A percentile compares a stretch with the other conserved stretches of the same genome.
These are phyloP conservation scores for Euwallacea similis DNA, from an alignment of 1,140 invertebrate species.

Conservation along the genomic window DNA sequence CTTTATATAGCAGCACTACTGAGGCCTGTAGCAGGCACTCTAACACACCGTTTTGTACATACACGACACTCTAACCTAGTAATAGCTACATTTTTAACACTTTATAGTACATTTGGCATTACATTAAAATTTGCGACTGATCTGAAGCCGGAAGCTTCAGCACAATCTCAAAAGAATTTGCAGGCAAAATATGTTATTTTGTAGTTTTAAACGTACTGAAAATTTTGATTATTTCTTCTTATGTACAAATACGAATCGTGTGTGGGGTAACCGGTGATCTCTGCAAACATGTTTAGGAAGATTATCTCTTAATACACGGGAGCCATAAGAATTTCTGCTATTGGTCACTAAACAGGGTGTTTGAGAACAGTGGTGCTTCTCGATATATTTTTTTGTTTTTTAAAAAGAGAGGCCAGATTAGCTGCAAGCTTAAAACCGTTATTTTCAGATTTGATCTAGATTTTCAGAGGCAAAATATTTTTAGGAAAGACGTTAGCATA, in stretches of 20 bases:
- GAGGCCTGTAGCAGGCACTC: slow-evolving; percentile 29
- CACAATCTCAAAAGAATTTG: background rate
- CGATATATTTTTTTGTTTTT: background rate
- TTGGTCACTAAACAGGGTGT: too few species aligned
- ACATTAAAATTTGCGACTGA: slow-evolving; percentile 8
- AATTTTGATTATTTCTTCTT: slow-evolving; percentile 41
- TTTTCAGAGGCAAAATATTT: too few species aligned
- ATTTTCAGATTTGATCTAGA: too few species aligned
- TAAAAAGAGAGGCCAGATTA: too few species aligned
- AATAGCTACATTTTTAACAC: slow-evolving; percentile 44
- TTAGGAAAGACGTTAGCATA: too few species aligned
- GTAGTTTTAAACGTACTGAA: slow-evolving; percentile 14
- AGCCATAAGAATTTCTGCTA: too few species aligned
- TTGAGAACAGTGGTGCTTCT: background rate
- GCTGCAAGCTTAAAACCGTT: too few species aligned
- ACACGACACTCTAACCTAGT: slow-evolving; percentile 51
- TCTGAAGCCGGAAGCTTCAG: background rate
- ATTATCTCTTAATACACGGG: background rate
- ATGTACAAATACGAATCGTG: slow-evolving; percentile 16
- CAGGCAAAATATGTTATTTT: slow-evolving; percentile 12
- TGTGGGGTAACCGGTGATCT: background rate
- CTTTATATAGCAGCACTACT: slow-evolving; percentile 35
- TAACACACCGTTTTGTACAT: slow-evolving; percentile 52
- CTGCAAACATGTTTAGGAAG: slow-evolving; percentile 25
- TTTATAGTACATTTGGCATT: slow-evolving; percentile 54